Conservation (phyloP, 2,113 vertebrate genomes). For the Thryonomys swinderianus region DNA sequence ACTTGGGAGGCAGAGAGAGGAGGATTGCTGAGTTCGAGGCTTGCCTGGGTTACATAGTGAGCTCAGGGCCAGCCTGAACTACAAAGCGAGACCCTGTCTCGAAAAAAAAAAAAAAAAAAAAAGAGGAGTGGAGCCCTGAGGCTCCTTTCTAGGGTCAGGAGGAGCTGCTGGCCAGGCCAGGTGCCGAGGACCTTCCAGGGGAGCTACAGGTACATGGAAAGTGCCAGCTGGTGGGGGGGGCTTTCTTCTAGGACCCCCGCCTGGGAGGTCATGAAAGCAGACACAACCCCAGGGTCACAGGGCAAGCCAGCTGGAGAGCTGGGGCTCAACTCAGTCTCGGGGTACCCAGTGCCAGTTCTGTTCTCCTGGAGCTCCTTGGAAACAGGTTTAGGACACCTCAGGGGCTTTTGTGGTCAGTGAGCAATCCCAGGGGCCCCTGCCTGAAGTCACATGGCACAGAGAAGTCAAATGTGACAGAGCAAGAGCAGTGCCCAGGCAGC, state of each 20-base stretch:
- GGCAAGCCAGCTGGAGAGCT: not conserved
- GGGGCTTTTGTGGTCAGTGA: not conserved
- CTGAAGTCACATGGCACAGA: fast-evolving
- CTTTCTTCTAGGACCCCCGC: not conserved
- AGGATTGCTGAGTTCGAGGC: too few species aligned
- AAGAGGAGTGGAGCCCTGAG: fast-evolving
- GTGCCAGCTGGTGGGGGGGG: not conserved
- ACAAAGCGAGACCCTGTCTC: too few species aligned
- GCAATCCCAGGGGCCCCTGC: not conserved
- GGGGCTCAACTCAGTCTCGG: not conserved
- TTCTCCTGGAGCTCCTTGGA: not conserved
- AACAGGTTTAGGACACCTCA: not conserved
- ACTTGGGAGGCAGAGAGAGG: too few species aligned
- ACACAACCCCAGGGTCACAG: not conserved
- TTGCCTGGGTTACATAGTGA: too few species aligned
- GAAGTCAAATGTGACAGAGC: not conserved
- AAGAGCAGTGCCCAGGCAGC: not conserved
- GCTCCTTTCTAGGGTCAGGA: not conserved
- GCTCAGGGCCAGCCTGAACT: too few species aligned
- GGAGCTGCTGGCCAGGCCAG: not conserved
- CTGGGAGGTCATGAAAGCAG: not conserved
- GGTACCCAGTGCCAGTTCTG: not conserved
- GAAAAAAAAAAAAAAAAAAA: too few species aligned
- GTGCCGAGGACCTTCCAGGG: not conserved
- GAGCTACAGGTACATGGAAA: not conserved